Percentiles rank a stretch among this genome's conserved stretches.
These are phyloP conservation scores for Lutjanus argentimaculatus DNA, from an alignment of 2,797 vertebrate species.

Conservation along the genomic window DNA sequence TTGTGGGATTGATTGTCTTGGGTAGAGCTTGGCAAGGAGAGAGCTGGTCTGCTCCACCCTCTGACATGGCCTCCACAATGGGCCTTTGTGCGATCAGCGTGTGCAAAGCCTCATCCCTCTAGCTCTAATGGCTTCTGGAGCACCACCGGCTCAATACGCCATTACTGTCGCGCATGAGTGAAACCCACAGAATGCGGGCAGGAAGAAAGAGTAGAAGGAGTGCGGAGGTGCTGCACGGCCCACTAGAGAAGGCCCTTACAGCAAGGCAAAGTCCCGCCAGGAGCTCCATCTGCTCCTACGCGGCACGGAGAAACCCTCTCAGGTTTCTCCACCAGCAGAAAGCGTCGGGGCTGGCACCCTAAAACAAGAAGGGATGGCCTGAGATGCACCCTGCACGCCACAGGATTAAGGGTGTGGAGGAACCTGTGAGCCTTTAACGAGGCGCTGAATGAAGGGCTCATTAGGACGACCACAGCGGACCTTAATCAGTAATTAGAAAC, in stretches of 20 bases:
- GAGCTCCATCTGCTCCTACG: conserved; percentile 71
- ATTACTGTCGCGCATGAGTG: conserved; percentile 74
- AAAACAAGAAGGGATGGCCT: conserved; percentile 46
- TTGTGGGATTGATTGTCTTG: conserved; percentile 74
- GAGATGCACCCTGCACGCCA: conserved; percentile 6
- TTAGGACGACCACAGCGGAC: conserved; percentile 77
- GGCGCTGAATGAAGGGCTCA: conserved; percentile 77
- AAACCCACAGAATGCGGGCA: conserved; percentile 45
- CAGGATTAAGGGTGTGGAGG: conserved; percentile 64
- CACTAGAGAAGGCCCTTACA: conserved; percentile 24
- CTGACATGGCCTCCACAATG: conserved; percentile 77
- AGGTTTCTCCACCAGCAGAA: not conserved
- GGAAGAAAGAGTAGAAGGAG: conserved; percentile 35
- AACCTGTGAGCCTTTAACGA: conserved; percentile 77
- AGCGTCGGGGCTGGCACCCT: conserved; percentile 14
- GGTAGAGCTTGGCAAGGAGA: conserved; percentile 66
- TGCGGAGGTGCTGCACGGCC: conserved; percentile 42
- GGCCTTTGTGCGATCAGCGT: conserved; percentile 73
- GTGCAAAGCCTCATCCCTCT: conserved; percentile 71
- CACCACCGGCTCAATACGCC: conserved; percentile 72
- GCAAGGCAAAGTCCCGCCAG: conserved; percentile 39
- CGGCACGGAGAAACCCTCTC: conserved; percentile 1
- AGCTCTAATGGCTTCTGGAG: conserved; percentile 78
- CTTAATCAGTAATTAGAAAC: conserved; percentile 79
- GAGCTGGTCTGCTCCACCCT: conserved; percentile 67